A percentile compares a stretch with the other conserved stretches of the same genome.
Evolutionary conservation across 2,888 invertebrate genomes (phyloP).

Genomic region (Octonoba sinensis): DNA sequence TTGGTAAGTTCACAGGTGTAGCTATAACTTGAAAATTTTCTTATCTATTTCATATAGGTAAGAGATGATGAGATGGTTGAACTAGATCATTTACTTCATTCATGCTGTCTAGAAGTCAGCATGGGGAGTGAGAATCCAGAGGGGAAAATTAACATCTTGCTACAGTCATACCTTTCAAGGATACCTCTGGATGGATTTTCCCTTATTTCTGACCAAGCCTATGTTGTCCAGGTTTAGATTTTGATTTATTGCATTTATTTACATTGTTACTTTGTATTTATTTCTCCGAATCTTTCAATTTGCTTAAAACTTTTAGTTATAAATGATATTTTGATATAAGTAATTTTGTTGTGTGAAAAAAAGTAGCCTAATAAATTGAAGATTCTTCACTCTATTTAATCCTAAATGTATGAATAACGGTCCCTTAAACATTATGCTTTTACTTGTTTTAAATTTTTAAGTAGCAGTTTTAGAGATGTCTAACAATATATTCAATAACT

Average conservation of each 20-base stretch:
- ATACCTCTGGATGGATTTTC: slow-evolving; percentile 86
- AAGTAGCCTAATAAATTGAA: no score
- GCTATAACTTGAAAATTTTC: background rate
- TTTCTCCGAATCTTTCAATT: background rate
- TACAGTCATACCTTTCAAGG: slow-evolving; percentile 90
- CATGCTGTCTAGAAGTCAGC: slow-evolving; percentile 83
- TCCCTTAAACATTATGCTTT: no score
- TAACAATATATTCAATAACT: no score
- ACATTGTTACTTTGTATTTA: slow-evolving; percentile 63
- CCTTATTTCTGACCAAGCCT: slow-evolving; percentile 87
- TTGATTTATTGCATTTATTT: no score
- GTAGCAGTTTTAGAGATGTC: no score
- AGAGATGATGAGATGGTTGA: slow-evolving; percentile 96
- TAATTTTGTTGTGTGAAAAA: no score
- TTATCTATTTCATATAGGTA: slow-evolving; percentile 74
- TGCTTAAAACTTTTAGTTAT: no score
- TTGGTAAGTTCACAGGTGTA: no score
- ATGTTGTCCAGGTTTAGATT: slow-evolving; percentile 82
- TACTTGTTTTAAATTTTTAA: no score
- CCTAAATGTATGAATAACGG: no score
- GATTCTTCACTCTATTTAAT: no score
- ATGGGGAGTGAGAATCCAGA: slow-evolving; percentile 90
- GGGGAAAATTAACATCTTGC: slow-evolving; percentile 94
- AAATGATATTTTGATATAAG: no score
- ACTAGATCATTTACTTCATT: slow-evolving; percentile 82